phyloP scores from a whole-genome alignment of 2,888 invertebrate genomes.

The Stegophylla sp. region DNA sequence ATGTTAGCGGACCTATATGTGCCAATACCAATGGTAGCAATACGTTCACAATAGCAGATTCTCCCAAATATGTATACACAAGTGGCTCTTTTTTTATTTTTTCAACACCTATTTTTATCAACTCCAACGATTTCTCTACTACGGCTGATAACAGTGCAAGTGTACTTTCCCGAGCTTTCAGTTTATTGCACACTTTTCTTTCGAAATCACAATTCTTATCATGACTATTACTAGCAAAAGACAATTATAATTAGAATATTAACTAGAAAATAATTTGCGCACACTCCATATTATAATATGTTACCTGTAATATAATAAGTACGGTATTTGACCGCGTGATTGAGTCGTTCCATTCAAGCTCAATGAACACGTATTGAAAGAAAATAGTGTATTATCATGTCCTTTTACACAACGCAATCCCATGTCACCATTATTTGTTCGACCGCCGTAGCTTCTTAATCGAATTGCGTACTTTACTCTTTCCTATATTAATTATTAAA shows the following conservation, averaged over 20 bases:
- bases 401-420: slow-evolving; percentile 88
- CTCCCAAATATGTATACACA: slow-evolving; percentile 53
- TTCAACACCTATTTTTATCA: slow-evolving; percentile 43
- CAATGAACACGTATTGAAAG: slow-evolving; percentile 87
- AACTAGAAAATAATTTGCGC: not conserved
- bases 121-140: slow-evolving; percentile 30
- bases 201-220: slow-evolving; percentile 52
- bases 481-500: slow-evolving; percentile 69
- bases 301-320: slow-evolving; percentile 86
- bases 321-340: slow-evolving; percentile 92
- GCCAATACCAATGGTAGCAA: slow-evolving; percentile 85
- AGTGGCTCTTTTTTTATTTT: slow-evolving; percentile 50
- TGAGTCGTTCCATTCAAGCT: slow-evolving; percentile 97
- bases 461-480: slow-evolving; percentile 87
- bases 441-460: slow-evolving; percentile 85
- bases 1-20: slow-evolving; percentile 80
- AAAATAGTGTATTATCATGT: slow-evolving; percentile 89
- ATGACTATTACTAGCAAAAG: slow-evolving; percentile 68
- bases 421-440: slow-evolving; percentile 93
- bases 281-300: not conserved
- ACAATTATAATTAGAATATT: slow-evolving; percentile 62
- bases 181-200: slow-evolving; percentile 48
- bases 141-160: slow-evolving; percentile 32
- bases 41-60: slow-evolving; percentile 73
- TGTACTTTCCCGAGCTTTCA: slow-evolving; percentile 49